A percentile compares a stretch with the other conserved stretches of the same genome.
Evolutionary conservation across 1,140 invertebrate genomes (phyloP).

Genomic region (Venustaconcha ellipsiformis): DNA sequence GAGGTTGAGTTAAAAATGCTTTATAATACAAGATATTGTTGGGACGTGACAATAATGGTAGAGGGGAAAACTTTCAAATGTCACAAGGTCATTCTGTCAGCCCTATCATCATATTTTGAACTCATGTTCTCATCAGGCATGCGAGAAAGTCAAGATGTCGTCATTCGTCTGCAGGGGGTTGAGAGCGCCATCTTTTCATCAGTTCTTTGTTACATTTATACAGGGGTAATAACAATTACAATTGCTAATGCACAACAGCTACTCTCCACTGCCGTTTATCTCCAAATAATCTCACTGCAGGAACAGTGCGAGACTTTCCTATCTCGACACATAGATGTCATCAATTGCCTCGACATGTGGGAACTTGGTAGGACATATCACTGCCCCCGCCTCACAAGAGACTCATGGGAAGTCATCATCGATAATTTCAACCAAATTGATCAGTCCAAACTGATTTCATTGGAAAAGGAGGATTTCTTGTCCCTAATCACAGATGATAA

Average conservation of each 20-base stretch:
- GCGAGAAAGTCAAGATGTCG: conserved; percentile 26
- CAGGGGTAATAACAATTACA: conserved; percentile 16
- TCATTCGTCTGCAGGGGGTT: conserved; percentile 20
- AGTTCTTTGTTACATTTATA: conserved; percentile 30
- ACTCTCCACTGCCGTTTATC: conserved; percentile 23
- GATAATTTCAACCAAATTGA: conserved; percentile 23
- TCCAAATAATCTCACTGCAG: conserved; percentile 29
- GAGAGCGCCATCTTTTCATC: conserved; percentile 17
- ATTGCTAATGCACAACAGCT: conserved; percentile 32
- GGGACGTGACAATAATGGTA: conserved; percentile 38
- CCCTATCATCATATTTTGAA: conserved; percentile 45
- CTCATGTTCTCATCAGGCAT: conserved; percentile 55
- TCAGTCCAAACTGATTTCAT: conserved; percentile 11
- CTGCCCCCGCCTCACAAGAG: conserved; percentile 15
- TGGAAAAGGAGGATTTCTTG: conserved; percentile 21
- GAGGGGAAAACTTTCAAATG: conserved; percentile 32
- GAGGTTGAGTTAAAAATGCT: conserved; percentile 25
- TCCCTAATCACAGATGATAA: conserved; percentile 28
- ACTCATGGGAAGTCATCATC: conserved; percentile 17
- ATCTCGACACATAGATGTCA: conserved; percentile 7
- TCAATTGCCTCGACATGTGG: conserved; percentile 38
- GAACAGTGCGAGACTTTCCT: conserved; percentile 29
- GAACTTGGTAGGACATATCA: conserved; percentile 10
- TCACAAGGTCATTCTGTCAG: conserved; percentile 42
- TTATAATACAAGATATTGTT: conserved; percentile 20